Conservation (phyloP, 2,888 invertebrate species). For the Ochropleura plecta region DNA sequence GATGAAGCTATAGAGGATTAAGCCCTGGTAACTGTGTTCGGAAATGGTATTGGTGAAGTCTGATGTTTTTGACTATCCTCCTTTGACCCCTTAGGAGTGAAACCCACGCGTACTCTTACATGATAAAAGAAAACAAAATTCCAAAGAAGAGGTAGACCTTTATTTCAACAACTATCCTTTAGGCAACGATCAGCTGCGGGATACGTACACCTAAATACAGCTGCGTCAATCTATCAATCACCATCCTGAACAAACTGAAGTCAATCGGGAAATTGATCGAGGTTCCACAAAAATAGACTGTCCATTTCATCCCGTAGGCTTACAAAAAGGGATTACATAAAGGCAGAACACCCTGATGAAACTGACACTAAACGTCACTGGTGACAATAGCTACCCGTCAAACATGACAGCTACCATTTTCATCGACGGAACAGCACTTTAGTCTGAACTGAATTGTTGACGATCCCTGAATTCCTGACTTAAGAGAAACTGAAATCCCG, state of each 20-base stretch:
- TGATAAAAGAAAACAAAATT: neutral
- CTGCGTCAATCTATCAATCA: conserved; percentile 41
- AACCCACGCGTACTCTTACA: neutral
- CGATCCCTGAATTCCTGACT: conserved; percentile 38
- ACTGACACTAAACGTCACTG: conserved; percentile 10
- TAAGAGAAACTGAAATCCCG: conserved; percentile 39
- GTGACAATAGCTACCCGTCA: conserved; percentile 37
- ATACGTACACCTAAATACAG: conserved; percentile 9
- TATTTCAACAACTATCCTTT: conserved; percentile 19
- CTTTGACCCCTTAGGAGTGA: neutral
- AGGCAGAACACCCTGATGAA: conserved; percentile 2
- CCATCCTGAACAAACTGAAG: conserved; percentile 22
- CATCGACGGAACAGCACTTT: conserved; percentile 25
- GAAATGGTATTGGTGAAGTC: neutral
- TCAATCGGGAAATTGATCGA: conserved; percentile 41
- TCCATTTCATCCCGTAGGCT: conserved; percentile 31
- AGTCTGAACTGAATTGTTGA: conserved; percentile 20
- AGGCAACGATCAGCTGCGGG: conserved; percentile 21
- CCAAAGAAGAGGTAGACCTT: neutral
- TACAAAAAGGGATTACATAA: conserved; percentile 19
- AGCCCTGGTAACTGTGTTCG: neutral
- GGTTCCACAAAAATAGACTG: conserved; percentile 38
- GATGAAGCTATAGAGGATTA: too few species aligned
- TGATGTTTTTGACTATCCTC: neutral
- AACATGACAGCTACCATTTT: conserved; percentile 27